These are phyloP conservation scores for Chaetodon trifasciatus DNA, from an alignment of 2,797 vertebrate genomes.

Conservation along the genomic window DNA sequence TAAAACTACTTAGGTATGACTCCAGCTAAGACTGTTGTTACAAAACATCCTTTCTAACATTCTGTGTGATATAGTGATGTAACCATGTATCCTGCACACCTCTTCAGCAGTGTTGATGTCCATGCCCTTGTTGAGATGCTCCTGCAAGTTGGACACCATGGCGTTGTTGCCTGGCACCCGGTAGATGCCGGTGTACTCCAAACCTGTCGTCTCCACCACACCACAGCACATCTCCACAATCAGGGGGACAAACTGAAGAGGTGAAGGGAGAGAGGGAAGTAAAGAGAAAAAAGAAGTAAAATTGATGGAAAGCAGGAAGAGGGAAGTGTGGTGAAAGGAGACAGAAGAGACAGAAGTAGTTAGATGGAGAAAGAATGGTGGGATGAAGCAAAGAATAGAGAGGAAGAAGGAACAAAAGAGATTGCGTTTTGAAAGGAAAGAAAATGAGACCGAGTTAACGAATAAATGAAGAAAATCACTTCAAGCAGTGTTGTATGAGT, in stretches of 20 bases:
- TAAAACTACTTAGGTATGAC: background rate
- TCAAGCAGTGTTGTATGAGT: too few relatives aligned
- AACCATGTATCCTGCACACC: constrained; percentile 75
- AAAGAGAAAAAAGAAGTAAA: background rate
- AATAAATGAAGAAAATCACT: too few relatives aligned
- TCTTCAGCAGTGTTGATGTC: constrained; percentile 95
- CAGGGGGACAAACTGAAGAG: constrained; percentile 90
- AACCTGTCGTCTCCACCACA: constrained; percentile 92
- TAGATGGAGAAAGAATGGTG: background rate
- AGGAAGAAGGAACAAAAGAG: background rate
- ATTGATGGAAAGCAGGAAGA: background rate
- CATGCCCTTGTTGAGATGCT: constrained; percentile 95
- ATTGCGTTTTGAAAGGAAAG: background rate
- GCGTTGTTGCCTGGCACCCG: constrained; percentile 97
- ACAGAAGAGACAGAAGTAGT: background rate
- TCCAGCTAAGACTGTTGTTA: background rate
- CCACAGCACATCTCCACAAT: constrained; percentile 95
- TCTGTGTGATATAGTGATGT: background rate
- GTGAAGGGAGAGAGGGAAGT: background rate
- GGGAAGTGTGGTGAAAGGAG: background rate
- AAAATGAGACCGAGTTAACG: background rate
- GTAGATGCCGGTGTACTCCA: constrained; percentile 97
- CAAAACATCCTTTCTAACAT: background rate
- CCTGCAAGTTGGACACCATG: constrained; percentile 94
- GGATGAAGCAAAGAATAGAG: background rate